phyloP scores from a whole-genome alignment of 2,113 vertebrate genomes.

The Gallinago undulata region DNA sequence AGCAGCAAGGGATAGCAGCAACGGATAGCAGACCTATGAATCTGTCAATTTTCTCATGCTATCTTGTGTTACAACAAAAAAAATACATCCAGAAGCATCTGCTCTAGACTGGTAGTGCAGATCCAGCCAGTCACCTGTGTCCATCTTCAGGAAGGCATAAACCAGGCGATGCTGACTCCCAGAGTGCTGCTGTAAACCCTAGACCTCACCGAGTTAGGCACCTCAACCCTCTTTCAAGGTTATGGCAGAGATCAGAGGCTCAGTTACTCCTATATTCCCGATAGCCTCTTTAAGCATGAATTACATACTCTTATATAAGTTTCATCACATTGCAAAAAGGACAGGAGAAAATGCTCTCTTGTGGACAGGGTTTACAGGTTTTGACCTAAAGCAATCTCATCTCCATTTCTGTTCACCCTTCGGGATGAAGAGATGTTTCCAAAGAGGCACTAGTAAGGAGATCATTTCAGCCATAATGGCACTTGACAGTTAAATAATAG shows the following conservation, averaged over 20 bases:
- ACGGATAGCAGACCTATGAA: background rate
- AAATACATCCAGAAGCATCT: background rate
- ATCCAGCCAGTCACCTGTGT: background rate
- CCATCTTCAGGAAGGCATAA: background rate
- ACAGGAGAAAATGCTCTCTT: background rate
- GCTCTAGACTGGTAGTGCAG: background rate
- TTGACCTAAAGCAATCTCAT: background rate
- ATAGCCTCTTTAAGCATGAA: background rate
- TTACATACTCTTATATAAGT: accelerated
- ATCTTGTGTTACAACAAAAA: background rate
- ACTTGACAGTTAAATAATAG: slow-evolving; percentile 23
- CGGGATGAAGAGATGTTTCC: background rate
- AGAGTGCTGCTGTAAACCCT: background rate
- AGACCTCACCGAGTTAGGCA: background rate
- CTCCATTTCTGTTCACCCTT: background rate
- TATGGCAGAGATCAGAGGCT: background rate
- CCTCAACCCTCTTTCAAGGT: background rate
- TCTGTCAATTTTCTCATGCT: background rate
- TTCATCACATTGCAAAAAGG: background rate
- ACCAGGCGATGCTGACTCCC: background rate
- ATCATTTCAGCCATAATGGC: slow-evolving; percentile 3
- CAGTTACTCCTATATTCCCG: too few relatives aligned
- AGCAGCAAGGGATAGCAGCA: background rate
- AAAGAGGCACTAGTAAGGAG: background rate
- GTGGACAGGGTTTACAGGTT: background rate